These are phyloP conservation scores for Tragulus kanchil DNA, from an alignment of 2,113 vertebrate species.

Conservation along the genomic window DNA sequence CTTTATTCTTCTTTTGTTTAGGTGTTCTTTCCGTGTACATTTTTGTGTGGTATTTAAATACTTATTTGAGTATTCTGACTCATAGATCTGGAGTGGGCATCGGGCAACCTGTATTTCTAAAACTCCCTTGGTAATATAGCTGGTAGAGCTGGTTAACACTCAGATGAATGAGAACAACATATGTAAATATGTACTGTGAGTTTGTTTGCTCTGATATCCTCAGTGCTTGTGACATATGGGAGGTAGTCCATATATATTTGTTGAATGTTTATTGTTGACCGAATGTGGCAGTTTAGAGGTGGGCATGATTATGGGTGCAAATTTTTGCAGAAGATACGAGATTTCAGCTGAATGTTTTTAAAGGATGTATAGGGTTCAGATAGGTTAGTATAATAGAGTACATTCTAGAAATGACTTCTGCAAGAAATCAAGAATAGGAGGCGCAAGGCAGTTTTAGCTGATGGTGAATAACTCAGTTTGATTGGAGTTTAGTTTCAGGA, in stretches of 20 bases:
- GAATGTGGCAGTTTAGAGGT: neutral
- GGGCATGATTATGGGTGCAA: neutral
- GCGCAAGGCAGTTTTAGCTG: neutral
- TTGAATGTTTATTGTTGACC: neutral
- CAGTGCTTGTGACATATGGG: neutral
- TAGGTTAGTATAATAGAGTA: neutral
- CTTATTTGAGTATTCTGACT: conserved; percentile 16
- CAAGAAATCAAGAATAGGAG: neutral
- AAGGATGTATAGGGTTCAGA: neutral
- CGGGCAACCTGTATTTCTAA: neutral
- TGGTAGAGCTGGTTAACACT: neutral
- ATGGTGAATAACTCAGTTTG: neutral
- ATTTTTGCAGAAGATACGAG: neutral
- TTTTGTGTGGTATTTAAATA: neutral
- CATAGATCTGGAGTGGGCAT: neutral
- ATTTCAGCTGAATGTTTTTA: conserved; percentile 10
- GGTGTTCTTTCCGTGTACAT: conserved; percentile 25
- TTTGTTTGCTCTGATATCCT: neutral
- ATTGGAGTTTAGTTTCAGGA: neutral
- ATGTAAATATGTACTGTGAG: neutral
- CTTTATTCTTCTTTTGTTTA: neutral
- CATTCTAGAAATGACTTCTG: neutral
- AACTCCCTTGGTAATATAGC: neutral
- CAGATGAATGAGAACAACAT: neutral
- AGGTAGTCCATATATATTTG: neutral